phyloP scores from a whole-genome alignment of 2,113 vertebrate species.

The Catharus minimus region DNA sequence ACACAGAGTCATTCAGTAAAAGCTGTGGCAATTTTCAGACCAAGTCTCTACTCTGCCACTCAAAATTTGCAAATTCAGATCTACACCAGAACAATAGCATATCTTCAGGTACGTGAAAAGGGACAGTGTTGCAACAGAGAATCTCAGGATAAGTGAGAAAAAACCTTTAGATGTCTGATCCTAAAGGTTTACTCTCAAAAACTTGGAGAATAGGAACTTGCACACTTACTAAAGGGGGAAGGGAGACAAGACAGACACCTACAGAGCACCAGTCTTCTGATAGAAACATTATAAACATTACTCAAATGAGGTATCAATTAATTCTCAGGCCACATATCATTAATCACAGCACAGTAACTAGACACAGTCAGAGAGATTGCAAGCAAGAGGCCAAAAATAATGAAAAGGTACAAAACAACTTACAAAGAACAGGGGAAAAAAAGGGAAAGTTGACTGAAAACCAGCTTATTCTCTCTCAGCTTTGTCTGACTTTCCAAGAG shows the following conservation, averaged over 20 bases:
- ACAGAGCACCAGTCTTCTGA: background rate
- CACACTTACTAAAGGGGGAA: background rate
- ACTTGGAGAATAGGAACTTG: background rate
- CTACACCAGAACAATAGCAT: background rate
- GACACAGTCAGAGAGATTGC: background rate
- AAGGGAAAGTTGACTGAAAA: background rate
- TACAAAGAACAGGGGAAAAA: background rate
- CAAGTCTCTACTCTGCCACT: background rate
- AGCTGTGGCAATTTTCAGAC: background rate
- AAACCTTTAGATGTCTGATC: background rate
- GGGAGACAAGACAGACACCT: background rate
- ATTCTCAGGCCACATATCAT: background rate
- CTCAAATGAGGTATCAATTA: background rate
- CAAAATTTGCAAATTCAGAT: background rate
- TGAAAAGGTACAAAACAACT: background rate
- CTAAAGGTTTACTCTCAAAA: background rate
- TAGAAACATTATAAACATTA: background rate
- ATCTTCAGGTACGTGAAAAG: background rate
- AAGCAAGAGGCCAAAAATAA: background rate
- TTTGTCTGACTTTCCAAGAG: background rate
- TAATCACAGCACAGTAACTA: background rate
- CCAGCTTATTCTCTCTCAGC: background rate
- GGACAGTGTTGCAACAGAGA: background rate
- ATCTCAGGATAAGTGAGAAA: background rate
- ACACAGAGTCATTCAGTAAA: background rate